These are phyloP conservation scores for Bufo bufo DNA, from an alignment of 2,113 vertebrate genomes.

Conservation along the genomic window DNA sequence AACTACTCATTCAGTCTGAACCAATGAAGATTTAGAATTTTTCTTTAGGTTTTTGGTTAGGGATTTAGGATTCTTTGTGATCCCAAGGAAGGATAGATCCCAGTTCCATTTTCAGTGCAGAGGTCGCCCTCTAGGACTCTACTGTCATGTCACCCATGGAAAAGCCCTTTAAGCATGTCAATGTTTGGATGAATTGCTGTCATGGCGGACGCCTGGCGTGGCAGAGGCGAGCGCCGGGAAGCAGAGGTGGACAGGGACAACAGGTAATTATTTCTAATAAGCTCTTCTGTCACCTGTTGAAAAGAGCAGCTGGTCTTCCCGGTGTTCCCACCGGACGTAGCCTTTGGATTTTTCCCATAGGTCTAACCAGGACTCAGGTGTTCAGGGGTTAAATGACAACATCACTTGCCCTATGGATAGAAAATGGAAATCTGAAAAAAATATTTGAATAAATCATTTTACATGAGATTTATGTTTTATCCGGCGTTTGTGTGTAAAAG, in stretches of 20 bases:
- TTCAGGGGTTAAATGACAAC: background rate
- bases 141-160: background rate
- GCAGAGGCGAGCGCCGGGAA: background rate
- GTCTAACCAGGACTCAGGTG: background rate
- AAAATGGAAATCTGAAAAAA: background rate
- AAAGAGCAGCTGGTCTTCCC: conserved; percentile 9
- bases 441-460: conserved; percentile 11
- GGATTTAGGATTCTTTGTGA: too few species aligned
- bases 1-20: too few species aligned
- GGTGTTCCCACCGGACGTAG: background rate
- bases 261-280: conserved; percentile 2
- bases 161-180: background rate
- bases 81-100: too few species aligned
- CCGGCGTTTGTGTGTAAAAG: background rate
- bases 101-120: background rate
- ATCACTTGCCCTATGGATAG: background rate
- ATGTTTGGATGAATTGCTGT: background rate
- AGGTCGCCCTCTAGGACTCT: background rate
- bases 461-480: background rate
- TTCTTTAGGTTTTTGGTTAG: background rate
- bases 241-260: background rate
- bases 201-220: background rate
- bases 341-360: background rate
- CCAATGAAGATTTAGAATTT: background rate
- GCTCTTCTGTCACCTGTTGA: background rate